Evolutionary conservation across 2,797 vertebrate species (phyloP), one percentile per base, ranked within the genome.

Genomic region (Anomalospiza imberbis): DNA sequence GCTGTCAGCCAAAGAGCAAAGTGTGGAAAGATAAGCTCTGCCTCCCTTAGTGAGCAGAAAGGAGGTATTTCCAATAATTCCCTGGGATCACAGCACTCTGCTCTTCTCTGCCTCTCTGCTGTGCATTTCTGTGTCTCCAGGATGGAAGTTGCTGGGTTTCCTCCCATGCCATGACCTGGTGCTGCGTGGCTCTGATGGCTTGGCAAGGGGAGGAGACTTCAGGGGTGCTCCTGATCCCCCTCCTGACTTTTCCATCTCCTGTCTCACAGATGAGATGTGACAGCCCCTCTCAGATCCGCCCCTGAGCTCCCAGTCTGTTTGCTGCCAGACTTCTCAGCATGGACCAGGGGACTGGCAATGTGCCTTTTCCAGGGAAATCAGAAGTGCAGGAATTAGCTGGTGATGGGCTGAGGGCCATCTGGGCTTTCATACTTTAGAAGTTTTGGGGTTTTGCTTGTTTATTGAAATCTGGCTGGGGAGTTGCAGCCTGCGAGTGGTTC

Each of bases 231-330:
- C 73, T 38, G 4, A 85, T 17, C 20, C 0, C 1, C 36, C 11
- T 58, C 44, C 76, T 81, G 63, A 12, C 65, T 93, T 34, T 14
- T 44, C 10, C 54, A 15, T 17, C 45, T 61, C 34, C 60, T 22
- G 16, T 61, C 86, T 75, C 32, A 31, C 82, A 42, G 88, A 86
- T 86, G 76, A 74, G 78, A 77, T 70, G 70, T 68, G 95, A 92
- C 75, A 78, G 84, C 79, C 45, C 50, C 53, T 34, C 72, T 58
- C 57, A 31, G 20, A n/a, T 60, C 54, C 20, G 3, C 20, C 60
- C 79, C 17, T 42, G 14, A 66, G 62, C 80, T 90, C 88, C 34
- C 58, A 9, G 72, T 11, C 61, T 70, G 3, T 94, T 85, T 89
- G 58, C 91, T 84, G 82, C 57, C 85, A 75, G 66, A 20, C 31